Conservation (phyloP, 2,113 vertebrate genomes). For the Picathartes gymnocephalus region DNA sequence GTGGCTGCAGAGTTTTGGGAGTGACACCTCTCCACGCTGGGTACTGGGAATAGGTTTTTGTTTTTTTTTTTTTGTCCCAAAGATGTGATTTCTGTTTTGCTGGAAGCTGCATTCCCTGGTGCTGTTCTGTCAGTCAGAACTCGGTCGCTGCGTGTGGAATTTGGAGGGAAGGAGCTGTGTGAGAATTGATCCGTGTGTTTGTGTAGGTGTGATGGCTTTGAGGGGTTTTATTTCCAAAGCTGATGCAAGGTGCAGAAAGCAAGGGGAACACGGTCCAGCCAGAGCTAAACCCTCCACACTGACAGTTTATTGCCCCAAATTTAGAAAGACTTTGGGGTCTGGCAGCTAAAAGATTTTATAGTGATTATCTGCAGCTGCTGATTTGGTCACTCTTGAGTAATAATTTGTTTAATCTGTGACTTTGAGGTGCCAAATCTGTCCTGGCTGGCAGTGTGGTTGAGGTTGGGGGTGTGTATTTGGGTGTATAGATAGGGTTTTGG, state of each 20-base stretch:
- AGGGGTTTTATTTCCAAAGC: neutral
- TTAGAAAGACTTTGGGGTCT: neutral
- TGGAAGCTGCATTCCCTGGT: neutral
- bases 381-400: neutral
- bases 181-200: neutral
- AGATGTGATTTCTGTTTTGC: neutral
- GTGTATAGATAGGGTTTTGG: neutral
- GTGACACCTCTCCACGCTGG: rapidly evolving
- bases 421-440: neutral
- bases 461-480: neutral
- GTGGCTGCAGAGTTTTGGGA: neutral
- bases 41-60: neutral
- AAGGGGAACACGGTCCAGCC: neutral
- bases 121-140: neutral
- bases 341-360: neutral
- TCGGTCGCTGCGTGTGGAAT: neutral
- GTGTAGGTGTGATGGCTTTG: neutral
- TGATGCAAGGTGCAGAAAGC: neutral
- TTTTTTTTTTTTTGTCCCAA: neutral
- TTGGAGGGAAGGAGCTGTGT: neutral
- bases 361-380: neutral
- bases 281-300: neutral
- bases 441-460: neutral
- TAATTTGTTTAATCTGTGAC: neutral
- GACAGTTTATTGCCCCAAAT: neutral